Evolutionary conservation across 2,113 vertebrate species (phyloP).

Genomic region (Ailurus styani): DNA sequence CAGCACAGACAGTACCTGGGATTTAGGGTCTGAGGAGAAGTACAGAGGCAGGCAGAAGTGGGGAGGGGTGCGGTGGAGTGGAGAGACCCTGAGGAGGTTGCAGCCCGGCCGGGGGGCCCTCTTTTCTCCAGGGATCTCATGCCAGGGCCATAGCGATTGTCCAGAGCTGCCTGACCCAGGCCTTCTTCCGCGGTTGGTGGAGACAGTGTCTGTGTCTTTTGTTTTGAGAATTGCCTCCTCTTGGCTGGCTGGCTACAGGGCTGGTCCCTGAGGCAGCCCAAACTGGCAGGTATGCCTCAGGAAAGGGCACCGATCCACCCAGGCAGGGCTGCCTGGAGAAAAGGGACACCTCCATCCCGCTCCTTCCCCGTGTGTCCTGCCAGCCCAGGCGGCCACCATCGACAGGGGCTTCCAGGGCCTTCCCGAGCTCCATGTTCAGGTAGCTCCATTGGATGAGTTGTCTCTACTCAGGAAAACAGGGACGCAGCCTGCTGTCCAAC

Average conservation of each 20-base stretch:
- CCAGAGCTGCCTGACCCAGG: background rate
- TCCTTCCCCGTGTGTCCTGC: rapidly evolving
- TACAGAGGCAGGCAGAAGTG: background rate
- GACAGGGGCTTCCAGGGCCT: rapidly evolving
- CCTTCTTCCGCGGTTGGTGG: background rate
- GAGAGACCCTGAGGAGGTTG: background rate
- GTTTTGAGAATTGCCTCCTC: background rate
- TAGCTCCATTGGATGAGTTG: rapidly evolving
- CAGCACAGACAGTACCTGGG: background rate
- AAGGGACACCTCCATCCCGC: background rate
- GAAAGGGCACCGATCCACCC: background rate
- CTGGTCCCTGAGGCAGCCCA: background rate
- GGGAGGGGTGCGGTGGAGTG: no score
- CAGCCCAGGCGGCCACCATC: background rate
- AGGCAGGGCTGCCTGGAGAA: no score
- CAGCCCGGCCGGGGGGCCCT: rapidly evolving
- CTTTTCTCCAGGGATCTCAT: background rate
- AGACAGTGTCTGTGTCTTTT: background rate
- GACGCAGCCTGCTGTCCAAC: background rate
- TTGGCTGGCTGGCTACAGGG: background rate
- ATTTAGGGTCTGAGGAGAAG: background rate
- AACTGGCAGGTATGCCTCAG: background rate
- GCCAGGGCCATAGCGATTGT: background rate
- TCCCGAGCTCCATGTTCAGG: rapidly evolving
- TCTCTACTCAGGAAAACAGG: background rate